phyloP scores from a whole-genome alignment of 1,140 invertebrate genomes.

The Ooceraea biroi region DNA sequence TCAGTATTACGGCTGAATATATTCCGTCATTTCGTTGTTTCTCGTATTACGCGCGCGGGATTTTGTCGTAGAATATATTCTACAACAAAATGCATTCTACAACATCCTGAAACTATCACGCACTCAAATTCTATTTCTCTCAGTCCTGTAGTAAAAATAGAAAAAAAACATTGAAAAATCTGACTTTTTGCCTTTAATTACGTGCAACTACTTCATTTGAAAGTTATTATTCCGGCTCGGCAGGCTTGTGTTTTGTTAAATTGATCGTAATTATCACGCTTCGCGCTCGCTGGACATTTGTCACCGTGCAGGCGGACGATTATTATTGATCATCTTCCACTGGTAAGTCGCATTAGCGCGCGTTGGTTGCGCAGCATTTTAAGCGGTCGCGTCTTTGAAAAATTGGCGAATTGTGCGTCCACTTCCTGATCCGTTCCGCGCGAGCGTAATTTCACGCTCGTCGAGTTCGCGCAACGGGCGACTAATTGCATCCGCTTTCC shows the following conservation, averaged over 20 bases:
- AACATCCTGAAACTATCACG: conserved; percentile 24
- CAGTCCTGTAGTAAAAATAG: neutral
- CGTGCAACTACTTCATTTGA: conserved; percentile 33
- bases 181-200: conserved; percentile 39
- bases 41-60: conserved; percentile 23
- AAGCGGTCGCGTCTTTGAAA: conserved; percentile 14
- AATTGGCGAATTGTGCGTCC: conserved; percentile 7
- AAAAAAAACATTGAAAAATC: neutral
- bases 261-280: conserved; percentile 47
- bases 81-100: too few relatives aligned
- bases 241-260: conserved; percentile 26
- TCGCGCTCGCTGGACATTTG: conserved; percentile 18
- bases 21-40: conserved; percentile 42
- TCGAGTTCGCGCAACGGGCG: neutral
- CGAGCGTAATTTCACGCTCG: conserved; percentile 33
- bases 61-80: conserved; percentile 36
- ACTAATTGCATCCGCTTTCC: conserved; percentile 37
- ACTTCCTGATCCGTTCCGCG: neutral
- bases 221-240: conserved; percentile 37
- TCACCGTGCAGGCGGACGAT: neutral
- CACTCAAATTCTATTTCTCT: neutral
- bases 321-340: conserved; percentile 9
- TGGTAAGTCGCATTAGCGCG: neutral
- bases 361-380: neutral
- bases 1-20: conserved; percentile 31